Percentiles rank a stretch among this genome's conserved stretches.
These are phyloP conservation scores for Ranitomeya imitator DNA, from an alignment of 2,113 vertebrate genomes.

Conservation along the genomic window DNA sequence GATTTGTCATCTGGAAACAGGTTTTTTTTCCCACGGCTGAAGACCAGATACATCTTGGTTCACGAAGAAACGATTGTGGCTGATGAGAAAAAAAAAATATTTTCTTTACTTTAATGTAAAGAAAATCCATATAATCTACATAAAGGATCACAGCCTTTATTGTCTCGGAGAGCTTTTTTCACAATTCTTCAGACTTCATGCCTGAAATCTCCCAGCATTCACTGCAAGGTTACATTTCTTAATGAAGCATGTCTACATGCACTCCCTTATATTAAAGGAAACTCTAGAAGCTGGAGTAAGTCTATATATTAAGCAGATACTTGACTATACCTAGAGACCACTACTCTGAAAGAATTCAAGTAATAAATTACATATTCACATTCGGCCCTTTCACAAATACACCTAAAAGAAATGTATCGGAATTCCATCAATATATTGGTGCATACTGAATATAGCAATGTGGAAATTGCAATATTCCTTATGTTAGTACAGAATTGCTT, in stretches of 20 bases:
- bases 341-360: not conserved
- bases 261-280: not conserved
- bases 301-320: not conserved
- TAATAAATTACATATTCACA: not conserved
- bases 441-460: not conserved
- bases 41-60: not conserved
- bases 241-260: no score
- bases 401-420: not conserved
- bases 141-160: not conserved
- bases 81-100: not conserved
- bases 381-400: not conserved
- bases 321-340: not conserved
- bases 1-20: not conserved
- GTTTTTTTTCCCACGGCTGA: not conserved
- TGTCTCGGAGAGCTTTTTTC: not conserved
- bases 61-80: not conserved
- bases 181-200: not conserved
- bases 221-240: no score
- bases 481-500: not conserved
- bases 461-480: not conserved
- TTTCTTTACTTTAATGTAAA: no score
- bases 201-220: not conserved
- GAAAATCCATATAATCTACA: not conserved
- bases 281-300: not conserved
- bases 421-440: not conserved